Evolutionary conservation across 1,140 invertebrate genomes (phyloP).

Genomic region (Lasaia peninsularis): DNA sequence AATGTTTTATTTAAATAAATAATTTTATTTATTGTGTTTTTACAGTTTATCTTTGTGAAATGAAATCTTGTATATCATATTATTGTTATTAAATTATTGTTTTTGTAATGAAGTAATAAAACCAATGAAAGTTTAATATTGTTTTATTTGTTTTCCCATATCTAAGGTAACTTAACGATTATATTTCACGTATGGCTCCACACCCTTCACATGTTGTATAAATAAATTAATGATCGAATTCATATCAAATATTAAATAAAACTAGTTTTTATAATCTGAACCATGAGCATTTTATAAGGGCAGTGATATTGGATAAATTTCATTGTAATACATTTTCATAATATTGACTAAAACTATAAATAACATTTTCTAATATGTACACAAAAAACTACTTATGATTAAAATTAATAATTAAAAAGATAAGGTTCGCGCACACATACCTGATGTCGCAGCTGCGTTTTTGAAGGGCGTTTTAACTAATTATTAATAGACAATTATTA

Average conservation of each 20-base stretch:
- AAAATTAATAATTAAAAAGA: no score
- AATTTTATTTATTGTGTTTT: slow-evolving; percentile 3
- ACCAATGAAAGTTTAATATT: slow-evolving; percentile 13
- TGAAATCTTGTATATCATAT: slow-evolving; percentile 10
- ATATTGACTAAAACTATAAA: not conserved
- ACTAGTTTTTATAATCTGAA: slow-evolving; percentile 12
- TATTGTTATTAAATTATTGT: not conserved
- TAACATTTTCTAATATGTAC: not conserved
- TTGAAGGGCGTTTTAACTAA: no score
- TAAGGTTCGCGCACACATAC: no score
- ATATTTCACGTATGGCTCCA: slow-evolving; percentile 56
- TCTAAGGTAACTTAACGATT: slow-evolving; percentile 64
- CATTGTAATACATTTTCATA: not conserved
- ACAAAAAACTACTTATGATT: not conserved
- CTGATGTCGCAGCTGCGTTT: no score
- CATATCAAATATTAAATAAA: slow-evolving; percentile 3
- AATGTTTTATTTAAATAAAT: not conserved
- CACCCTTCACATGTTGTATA: slow-evolving; percentile 15
- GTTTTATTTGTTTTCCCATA: slow-evolving; percentile 29
- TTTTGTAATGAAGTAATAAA: slow-evolving; percentile 1
- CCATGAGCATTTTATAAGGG: slow-evolving; percentile 45
- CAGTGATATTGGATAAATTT: slow-evolving; percentile 29
- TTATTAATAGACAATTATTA: no score
- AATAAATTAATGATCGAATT: slow-evolving; percentile 25
- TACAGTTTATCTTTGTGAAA: slow-evolving; percentile 4